Percentiles rank a stretch among this genome's conserved stretches.
Evolutionary conservation across 2,797 vertebrate species (phyloP).

Genomic region (Lates japonicus): DNA sequence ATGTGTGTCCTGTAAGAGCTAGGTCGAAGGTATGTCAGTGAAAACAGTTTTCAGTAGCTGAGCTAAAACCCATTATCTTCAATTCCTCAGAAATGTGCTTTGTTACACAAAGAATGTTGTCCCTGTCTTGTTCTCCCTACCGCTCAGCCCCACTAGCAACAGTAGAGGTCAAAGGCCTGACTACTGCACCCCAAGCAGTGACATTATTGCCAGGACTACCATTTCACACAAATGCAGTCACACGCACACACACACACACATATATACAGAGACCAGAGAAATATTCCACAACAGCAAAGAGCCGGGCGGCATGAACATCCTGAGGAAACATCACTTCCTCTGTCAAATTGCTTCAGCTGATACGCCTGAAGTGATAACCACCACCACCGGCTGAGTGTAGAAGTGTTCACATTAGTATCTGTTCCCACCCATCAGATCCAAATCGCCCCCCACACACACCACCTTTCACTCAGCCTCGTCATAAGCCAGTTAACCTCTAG

Average conservation of each 20-base stretch:
- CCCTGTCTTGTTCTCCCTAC: slow-evolving; percentile 15
- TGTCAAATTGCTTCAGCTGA: slow-evolving; percentile 84
- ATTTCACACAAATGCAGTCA: slow-evolving; percentile 10
- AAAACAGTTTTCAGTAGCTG: slow-evolving; percentile 30
- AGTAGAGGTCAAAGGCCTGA: slow-evolving; percentile 57
- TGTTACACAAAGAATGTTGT: slow-evolving; percentile 17
- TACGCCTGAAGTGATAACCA: slow-evolving; percentile 79
- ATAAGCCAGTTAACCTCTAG: slow-evolving; percentile 39
- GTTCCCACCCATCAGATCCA: slow-evolving; percentile 53
- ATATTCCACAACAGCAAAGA: slow-evolving; percentile 82
- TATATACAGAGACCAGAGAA: slow-evolving; percentile 28
- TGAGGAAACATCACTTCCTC: slow-evolving; percentile 90
- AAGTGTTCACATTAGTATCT: slow-evolving; percentile 62
- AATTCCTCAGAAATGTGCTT: slow-evolving; percentile 47
- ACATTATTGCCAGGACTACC: slow-evolving; percentile 34
- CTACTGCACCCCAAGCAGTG: slow-evolving; percentile 23
- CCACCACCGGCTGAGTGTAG: slow-evolving; percentile 57
- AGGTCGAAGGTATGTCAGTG: slow-evolving; percentile 25
- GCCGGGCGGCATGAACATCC: slow-evolving; percentile 79
- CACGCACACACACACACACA: slow-evolving; percentile 24
- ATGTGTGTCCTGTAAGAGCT: not conserved
- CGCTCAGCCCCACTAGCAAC: slow-evolving; percentile 15
- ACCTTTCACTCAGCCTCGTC: slow-evolving; percentile 14
- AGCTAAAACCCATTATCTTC: slow-evolving; percentile 15
- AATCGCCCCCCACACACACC: slow-evolving; percentile 19